Base-by-base conservation (phyloP, 2,113 vertebrate genomes). In the Mirounga angustirostris region DNA sequence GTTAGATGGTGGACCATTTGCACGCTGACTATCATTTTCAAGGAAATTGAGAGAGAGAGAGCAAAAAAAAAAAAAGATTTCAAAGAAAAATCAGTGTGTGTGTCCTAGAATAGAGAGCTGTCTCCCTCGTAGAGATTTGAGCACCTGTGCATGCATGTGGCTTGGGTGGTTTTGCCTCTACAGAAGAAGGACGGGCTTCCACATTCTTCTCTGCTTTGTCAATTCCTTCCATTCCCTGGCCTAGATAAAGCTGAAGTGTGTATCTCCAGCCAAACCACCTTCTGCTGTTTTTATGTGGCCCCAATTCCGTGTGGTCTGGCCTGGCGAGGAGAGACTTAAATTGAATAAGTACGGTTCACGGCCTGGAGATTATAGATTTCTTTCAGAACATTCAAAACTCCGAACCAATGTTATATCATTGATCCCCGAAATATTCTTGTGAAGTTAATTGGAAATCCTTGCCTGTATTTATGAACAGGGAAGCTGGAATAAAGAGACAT, bases 381-480 rank as follows among this genome's bases (percentile, higher is more conserved):
- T 85, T 92, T 84, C 83, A 88, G 46, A 95, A 74, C 24, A 59
- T 80, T 96, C 54, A 74, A 46, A 90, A 94, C 87, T 95, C 89
- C 22, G 63, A 58, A 74, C 24, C 80, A 88, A n/a, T 63, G 69
- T 92, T 83, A 67, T 80, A 40, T 40, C 74, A 95, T 61, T 65
- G 89, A 96, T 88, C 58, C 74, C 19, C 1, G 50, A 95, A 93
- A 71, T 74, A 87, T 91, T 93, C 95, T 73, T 74, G 10, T 56
- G 59, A 98, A 83, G 56, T 50, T 84, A 52, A 82, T 61, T 92
- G 43, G 92, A 94, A 98, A 92, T 18, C 59, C 65, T 95, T 91
- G 14, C 22, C 40, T 92, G 2, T 89, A 43, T 91, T 94, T 87
- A 61, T 43, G 56, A 73, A 65, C 7, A 82, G 9, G 40, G 50